phyloP scores from a whole-genome alignment of 2,113 vertebrate genomes.

The Anas platyrhynchos region DNA sequence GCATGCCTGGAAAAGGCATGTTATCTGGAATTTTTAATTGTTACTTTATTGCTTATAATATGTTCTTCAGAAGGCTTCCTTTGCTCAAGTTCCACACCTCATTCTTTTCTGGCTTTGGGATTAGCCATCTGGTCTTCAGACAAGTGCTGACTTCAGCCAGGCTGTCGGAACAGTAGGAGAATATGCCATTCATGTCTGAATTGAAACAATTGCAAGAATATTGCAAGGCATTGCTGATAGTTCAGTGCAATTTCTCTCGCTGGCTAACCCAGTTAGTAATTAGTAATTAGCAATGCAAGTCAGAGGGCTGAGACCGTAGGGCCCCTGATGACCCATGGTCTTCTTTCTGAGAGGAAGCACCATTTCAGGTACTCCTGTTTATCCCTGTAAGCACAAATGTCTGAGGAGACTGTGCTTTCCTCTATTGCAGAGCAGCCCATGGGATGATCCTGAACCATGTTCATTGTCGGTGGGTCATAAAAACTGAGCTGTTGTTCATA shows the following conservation, averaged over 20 bases:
- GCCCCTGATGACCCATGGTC: background rate
- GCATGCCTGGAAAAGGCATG: background rate
- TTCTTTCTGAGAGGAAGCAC: background rate
- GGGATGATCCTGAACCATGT: background rate
- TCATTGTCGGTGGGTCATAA: background rate
- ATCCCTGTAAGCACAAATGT: rapidly evolving
- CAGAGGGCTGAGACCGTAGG: background rate
- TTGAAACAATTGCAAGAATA: background rate
- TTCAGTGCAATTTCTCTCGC: background rate
- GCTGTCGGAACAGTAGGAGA: background rate
- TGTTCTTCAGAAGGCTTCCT: background rate
- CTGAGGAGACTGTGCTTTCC: background rate
- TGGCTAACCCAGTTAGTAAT: background rate
- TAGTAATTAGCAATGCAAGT: too few species aligned
- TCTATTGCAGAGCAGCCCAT: background rate
- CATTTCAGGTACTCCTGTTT: background rate
- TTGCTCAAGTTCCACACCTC: background rate
- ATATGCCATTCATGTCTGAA: background rate
- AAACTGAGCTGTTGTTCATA: background rate
- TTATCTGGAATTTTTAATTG: background rate
- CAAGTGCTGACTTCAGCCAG: background rate
- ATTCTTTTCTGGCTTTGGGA: background rate
- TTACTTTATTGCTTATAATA: background rate
- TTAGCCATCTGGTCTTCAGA: slow-evolving; percentile 5
- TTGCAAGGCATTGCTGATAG: background rate